phyloP scores from a whole-genome alignment of 2,888 invertebrate species.

The Tanaodytes sp. region DNA sequence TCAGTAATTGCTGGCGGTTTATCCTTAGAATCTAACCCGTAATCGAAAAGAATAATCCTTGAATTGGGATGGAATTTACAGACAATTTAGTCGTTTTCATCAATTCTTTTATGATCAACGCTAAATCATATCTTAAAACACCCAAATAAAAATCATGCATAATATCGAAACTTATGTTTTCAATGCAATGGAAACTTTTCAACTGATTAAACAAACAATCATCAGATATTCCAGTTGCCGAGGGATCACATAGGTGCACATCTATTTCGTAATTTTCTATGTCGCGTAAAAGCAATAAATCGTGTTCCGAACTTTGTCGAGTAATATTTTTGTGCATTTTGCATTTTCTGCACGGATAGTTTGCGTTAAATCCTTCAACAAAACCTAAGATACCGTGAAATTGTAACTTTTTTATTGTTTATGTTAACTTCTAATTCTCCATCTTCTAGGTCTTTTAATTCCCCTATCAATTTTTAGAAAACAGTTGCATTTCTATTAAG shows the following conservation, averaged over 20 bases:
- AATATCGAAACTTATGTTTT: conserved; percentile 41
- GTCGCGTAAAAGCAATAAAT: background rate
- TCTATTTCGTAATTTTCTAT: too few relatives aligned
- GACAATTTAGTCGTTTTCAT: conserved; percentile 2
- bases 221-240: conserved; percentile 15
- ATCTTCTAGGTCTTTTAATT: conserved; percentile 23
- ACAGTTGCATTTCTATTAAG: too few relatives aligned
- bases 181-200: conserved; percentile 35
- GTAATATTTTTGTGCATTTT: background rate
- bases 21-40: conserved; percentile 9
- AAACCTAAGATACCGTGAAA: conserved; percentile 19
- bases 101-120: conserved; percentile 17
- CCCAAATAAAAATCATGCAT: conserved; percentile 47
- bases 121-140: conserved; percentile 38
- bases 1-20: conserved; percentile 20
- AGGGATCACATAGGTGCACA: too few relatives aligned
- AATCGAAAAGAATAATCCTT: conserved; percentile 17
- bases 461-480: conserved; percentile 5
- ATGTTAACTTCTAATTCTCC: conserved; percentile 7
- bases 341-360: conserved; percentile 3
- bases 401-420: background rate
- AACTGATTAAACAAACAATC: conserved; percentile 42
- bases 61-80: conserved; percentile 9
- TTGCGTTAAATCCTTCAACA: conserved; percentile 15
- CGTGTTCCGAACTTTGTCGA: background rate